These are phyloP conservation scores for Drosophila pallidifrons DNA, from an alignment of 1,140 invertebrate genomes.

Conservation along the genomic window DNA sequence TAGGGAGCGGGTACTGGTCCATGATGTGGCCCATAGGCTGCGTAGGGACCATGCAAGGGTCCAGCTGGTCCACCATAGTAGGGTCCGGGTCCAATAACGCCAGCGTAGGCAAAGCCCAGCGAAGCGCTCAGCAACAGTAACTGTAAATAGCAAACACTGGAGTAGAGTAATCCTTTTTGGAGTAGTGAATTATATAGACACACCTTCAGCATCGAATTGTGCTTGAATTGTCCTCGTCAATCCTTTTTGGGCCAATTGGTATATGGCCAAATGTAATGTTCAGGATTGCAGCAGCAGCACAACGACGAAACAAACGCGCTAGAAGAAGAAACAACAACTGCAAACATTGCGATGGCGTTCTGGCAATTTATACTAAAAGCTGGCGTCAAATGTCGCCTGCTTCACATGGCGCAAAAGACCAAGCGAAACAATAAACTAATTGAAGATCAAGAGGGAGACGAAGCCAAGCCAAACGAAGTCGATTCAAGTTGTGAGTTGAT, in stretches of 20 bases:
- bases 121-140: constrained; percentile 72
- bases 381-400: constrained; percentile 80
- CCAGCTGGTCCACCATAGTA: constrained; percentile 71
- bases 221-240: constrained; percentile 32
- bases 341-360: constrained; percentile 60
- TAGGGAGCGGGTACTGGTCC: constrained; percentile 56
- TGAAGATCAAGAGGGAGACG: constrained; percentile 65
- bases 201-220: constrained; percentile 64
- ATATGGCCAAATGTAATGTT: constrained; percentile 36
- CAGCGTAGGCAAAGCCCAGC: constrained; percentile 67
- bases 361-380: constrained; percentile 76
- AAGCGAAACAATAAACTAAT: constrained; percentile 78
- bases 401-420: constrained; percentile 73
- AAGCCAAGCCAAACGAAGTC: constrained; percentile 10
- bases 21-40: constrained; percentile 54
- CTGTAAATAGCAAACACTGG: constrained; percentile 31
- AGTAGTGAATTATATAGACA: background rate
- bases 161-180: background rate
- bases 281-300: constrained; percentile 45
- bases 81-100: constrained; percentile 72
- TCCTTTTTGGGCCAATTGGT: constrained; percentile 40
- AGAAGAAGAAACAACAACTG: constrained; percentile 75
- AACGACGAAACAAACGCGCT: constrained; percentile 40
- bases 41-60: constrained; percentile 49
- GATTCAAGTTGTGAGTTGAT: constrained; percentile 45